Evolutionary conservation across 2,888 invertebrate genomes (phyloP), one percentile per base, ranked within the genome.

Genomic region (Rutpela maculata): DNA sequence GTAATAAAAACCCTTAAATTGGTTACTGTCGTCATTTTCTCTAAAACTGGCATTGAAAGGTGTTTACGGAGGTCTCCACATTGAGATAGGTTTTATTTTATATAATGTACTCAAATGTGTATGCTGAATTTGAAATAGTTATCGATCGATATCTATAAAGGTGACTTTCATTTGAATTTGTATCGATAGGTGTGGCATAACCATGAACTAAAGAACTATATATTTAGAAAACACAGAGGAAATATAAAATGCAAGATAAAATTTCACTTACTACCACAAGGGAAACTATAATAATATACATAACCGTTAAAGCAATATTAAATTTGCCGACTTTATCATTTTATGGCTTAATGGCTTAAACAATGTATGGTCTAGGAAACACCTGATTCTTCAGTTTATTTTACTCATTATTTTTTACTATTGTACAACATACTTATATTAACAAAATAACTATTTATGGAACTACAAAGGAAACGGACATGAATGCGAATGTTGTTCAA

Each of bases 71-170:
- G 50, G 12, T 43, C 43, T 43, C 43, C 12, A 12, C 12, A 43
- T 50, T 50, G 15, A n/a, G n/a, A 50, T 50, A 3, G 7, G n/a
- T 50, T n/a, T 50, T 50, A n/a, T 50, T 50, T 50, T 50, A 50
- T 50, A n/a, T 50, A n/a, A 50, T 7, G n/a, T n/a, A n/a, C n/a
- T 50, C 50, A 50, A 50, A 50, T 50, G 1, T 50, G 15, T n/a
- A 12, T 50, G 50, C 50, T 43, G 50, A 50, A 50, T 50, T 50
- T 50, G n/a, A 50, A 50, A 50, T n/a, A 50, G 50, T 50, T 50
- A 50, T 50, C n/a, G n/a, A 50, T 50, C 6, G 4, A 15, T 50
- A 12, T 50, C 6, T 50, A n/a, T 50, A 50, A n/a, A n/a, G 1
- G 50, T 11, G 15, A 50, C n/a, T 50, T 50, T 50, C 4, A 50